A percentile compares a stretch with the other conserved stretches of the same genome.
These are phyloP conservation scores for Eulemur macaco DNA, from an alignment of 2,113 vertebrate species.

Conservation along the genomic window DNA sequence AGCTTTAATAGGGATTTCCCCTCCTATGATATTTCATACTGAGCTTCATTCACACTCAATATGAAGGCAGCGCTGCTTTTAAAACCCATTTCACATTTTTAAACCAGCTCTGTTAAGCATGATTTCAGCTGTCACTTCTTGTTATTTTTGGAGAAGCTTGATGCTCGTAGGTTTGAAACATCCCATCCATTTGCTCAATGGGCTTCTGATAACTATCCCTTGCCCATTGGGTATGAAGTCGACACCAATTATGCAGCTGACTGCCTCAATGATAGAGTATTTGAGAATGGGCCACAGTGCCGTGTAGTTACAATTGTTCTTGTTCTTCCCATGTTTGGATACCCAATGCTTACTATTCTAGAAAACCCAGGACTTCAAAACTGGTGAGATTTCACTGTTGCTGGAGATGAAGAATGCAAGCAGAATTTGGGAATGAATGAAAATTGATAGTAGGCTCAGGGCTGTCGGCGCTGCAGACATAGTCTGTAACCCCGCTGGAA, in stretches of 20 bases:
- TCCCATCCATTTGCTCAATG: slow-evolving; percentile 74
- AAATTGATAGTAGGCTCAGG: slow-evolving; percentile 47
- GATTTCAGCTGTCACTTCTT: slow-evolving; percentile 70
- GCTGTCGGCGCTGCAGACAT: slow-evolving; percentile 36
- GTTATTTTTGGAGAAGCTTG: slow-evolving; percentile 67
- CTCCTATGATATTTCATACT: neutral
- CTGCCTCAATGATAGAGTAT: slow-evolving; percentile 54
- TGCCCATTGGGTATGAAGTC: slow-evolving; percentile 64
- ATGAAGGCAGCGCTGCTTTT: slow-evolving; percentile 48
- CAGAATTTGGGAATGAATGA: slow-evolving; percentile 60
- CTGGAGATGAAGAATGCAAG: slow-evolving; percentile 7
- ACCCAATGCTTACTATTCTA: neutral
- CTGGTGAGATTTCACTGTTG: slow-evolving; percentile 56
- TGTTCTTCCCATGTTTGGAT: neutral
- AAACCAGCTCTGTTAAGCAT: slow-evolving; percentile 69
- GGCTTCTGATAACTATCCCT: slow-evolving; percentile 73
- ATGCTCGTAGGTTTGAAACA: slow-evolving; percentile 64
- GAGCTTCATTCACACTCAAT: slow-evolving; percentile 68
- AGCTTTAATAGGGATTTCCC: slow-evolving; percentile 8
- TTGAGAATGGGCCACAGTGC: slow-evolving; percentile 41
- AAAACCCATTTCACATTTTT: slow-evolving; percentile 77
- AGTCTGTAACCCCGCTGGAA: slow-evolving; percentile 57
- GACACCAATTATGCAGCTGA: slow-evolving; percentile 65
- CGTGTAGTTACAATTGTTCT: slow-evolving; percentile 42
- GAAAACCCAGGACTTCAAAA: slow-evolving; percentile 49